A percentile compares a stretch with the other conserved stretches of the same genome.
phyloP scores from a whole-genome alignment of 1,140 invertebrate species.

The Helicorthomorpha holstii region DNA sequence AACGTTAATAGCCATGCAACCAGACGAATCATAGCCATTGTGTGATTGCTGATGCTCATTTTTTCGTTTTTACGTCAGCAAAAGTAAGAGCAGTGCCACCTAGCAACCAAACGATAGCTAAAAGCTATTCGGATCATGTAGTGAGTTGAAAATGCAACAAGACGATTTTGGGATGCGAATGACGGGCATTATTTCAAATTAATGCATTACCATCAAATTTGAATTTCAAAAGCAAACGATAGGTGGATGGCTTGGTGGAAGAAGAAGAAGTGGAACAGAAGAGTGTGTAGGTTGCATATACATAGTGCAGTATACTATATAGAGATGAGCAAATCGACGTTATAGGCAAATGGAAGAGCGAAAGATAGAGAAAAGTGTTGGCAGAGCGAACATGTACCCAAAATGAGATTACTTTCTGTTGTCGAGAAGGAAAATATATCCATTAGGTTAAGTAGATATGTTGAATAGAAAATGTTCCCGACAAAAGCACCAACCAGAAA shows the following conservation, averaged over 20 bases:
- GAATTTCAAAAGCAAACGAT: constrained; percentile 8
- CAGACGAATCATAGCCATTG: neutral
- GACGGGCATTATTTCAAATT: constrained; percentile 6
- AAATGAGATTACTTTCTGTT: too few relatives aligned
- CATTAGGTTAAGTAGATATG: too few relatives aligned
- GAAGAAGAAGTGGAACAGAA: neutral
- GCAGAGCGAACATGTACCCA: too few relatives aligned
- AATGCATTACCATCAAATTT: constrained; percentile 10
- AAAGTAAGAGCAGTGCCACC: neutral
- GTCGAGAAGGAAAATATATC: too few relatives aligned
- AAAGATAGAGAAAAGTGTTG: too few relatives aligned
- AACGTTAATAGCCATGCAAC: too few relatives aligned
- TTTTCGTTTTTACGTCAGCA: neutral
- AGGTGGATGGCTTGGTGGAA: neutral
- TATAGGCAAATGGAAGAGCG: too few relatives aligned
- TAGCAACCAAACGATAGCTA: neutral
- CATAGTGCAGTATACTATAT: too few relatives aligned
- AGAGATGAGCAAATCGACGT: too few relatives aligned
- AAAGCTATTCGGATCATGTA: too few relatives aligned
- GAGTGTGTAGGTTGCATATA: neutral
- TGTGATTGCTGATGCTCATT: neutral
- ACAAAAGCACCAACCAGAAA: too few relatives aligned
- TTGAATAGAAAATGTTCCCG: too few relatives aligned
- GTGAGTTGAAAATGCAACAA: neutral
- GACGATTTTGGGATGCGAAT: neutral